Base-by-base conservation (phyloP, 1,140 invertebrate species). In the Plutomurus gul region DNA sequence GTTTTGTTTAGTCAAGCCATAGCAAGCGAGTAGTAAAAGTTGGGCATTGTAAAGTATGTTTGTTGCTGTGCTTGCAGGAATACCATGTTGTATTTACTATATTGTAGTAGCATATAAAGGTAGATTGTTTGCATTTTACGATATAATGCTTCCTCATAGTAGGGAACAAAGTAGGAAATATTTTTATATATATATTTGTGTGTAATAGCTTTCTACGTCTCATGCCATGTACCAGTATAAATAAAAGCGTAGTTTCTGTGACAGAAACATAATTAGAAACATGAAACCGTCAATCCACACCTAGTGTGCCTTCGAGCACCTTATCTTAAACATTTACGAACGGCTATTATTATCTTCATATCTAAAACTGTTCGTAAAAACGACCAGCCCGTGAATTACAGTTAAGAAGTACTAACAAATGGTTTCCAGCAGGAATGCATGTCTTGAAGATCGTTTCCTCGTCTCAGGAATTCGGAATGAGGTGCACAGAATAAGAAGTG, bases 181-280 rank as follows among this genome's bases (percentile, higher is more conserved):
- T n/a, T n/a, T n/a, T n/a, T n/a, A n/a, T n/a, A n/a, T n/a, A n/a
- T n/a, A n/a, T n/a, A n/a, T n/a, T n/a, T n/a, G n/a, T n/a, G n/a
- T n/a, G n/a, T n/a, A n/a, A n/a, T n/a, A n/a, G n/a, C n/a, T n/a
- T n/a, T n/a, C n/a, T n/a, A n/a, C 8, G 25, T 65, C 27, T 65
- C 56, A 65, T 65, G 56, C 11, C 56, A 30, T 18, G 56, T 6
- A 33, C 30, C 13, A 65, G 56, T 33, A 65, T 65, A 36, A 65
- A 65, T 65, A 65, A 65, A 65, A 65, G 4, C 30, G 30, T 33
- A 33, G 56, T 65, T 65, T 36, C 56, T 65, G 27, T 65, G 56
- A 65, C 56, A 65, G 56, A 65, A 65, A 65, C 56, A 65, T 65
- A 65, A 65, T 65, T 65, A 65, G 56, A 65, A 65, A 65, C 56